These are phyloP conservation scores for Syngnathus acus DNA, from an alignment of 2,797 vertebrate species.

Conservation along the genomic window DNA sequence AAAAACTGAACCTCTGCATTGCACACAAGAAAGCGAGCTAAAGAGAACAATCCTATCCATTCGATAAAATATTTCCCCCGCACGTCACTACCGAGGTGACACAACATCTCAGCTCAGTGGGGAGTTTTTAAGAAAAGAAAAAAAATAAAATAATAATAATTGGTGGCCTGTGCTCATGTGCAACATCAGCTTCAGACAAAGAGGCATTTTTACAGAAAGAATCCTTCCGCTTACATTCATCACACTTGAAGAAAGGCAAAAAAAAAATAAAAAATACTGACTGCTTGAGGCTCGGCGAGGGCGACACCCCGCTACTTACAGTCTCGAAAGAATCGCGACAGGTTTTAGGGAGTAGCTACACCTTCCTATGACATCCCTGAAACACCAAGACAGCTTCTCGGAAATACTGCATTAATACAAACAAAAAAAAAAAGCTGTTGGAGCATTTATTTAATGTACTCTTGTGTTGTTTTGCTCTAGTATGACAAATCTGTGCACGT, in stretches of 20 bases:
- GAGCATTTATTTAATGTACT: background rate
- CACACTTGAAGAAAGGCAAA: constrained; percentile 15
- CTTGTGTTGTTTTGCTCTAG: background rate
- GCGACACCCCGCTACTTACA: constrained; percentile 36
- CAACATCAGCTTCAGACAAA: constrained; percentile 36
- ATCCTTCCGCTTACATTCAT: constrained; percentile 47
- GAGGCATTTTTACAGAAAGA: constrained; percentile 13
- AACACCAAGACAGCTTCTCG: constrained; percentile 41
- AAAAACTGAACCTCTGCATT: constrained; percentile 32
- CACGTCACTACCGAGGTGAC: constrained; percentile 59
- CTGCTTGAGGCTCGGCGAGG: constrained; percentile 16
- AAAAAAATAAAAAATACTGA: constrained; percentile 33
- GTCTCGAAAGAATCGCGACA: constrained; percentile 6
- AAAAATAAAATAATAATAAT: constrained; percentile 7
- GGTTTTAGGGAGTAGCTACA: constrained; percentile 20
- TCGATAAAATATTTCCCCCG: constrained; percentile 24
- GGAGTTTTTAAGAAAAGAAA: constrained; percentile 22
- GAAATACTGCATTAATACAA: constrained; percentile 39
- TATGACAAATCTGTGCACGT: background rate
- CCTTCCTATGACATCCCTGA: constrained; percentile 38
- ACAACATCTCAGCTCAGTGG: constrained; percentile 56
- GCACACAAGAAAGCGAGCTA: constrained; percentile 3
- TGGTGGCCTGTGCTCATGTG: constrained; percentile 37
- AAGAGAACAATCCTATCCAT: background rate
- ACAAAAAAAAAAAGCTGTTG: background rate